These are phyloP conservation scores for Trichacis sp. DNA, from an alignment of 2,888 invertebrate species.

Conservation along the genomic window DNA sequence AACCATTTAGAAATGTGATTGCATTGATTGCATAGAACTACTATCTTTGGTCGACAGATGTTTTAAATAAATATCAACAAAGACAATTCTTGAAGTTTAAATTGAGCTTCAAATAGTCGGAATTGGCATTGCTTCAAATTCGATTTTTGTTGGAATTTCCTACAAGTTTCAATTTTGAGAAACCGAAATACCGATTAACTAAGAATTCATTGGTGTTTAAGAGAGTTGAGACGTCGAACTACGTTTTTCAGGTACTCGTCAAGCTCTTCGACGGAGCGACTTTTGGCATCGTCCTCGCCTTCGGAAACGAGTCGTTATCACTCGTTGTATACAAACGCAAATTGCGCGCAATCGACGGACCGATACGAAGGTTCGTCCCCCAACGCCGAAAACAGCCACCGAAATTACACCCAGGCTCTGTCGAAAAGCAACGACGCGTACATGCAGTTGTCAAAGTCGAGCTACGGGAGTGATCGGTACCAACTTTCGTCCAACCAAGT, in stretches of 20 bases:
- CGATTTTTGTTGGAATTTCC: too few species aligned
- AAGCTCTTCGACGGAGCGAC: conserved; percentile 60
- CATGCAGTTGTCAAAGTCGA: conserved; percentile 60
- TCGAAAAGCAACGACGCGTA: conserved; percentile 57
- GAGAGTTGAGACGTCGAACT: neutral
- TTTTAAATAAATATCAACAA: too few species aligned
- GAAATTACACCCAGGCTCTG: conserved; percentile 40
- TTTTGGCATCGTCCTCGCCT: conserved; percentile 60
- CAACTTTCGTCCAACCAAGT: conserved; percentile 43
- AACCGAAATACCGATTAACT: too few species aligned
- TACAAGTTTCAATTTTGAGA: too few species aligned
- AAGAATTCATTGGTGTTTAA: too few species aligned
- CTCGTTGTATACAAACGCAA: conserved; percentile 42
- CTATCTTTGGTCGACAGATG: too few species aligned
- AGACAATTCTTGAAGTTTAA: too few species aligned
- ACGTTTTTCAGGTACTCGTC: conserved; percentile 45
- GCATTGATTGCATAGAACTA: too few species aligned
- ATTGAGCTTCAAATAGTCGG: too few species aligned
- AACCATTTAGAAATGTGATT: too few species aligned
- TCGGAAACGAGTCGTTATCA: conserved; percentile 56
- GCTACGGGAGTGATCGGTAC: conserved; percentile 51
- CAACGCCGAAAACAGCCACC: conserved; percentile 47
- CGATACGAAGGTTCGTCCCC: conserved; percentile 53
- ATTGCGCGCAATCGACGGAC: conserved; percentile 52
- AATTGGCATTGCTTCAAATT: too few species aligned